Conservation (phyloP, 2,113 vertebrate species). For the Trematocara unimaculatum region DNA sequence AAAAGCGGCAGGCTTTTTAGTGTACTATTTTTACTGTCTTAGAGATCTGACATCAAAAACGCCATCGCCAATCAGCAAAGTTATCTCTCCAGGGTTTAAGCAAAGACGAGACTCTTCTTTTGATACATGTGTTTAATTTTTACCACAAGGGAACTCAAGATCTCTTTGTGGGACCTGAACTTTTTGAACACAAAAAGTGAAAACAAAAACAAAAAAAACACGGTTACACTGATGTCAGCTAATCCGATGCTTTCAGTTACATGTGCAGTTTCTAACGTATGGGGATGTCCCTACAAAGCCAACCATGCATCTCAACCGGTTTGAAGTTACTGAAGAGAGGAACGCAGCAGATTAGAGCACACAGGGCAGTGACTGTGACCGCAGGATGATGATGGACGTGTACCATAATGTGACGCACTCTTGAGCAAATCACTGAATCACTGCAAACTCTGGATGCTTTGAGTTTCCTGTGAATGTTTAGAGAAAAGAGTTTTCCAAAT, state of each 20-base stretch:
- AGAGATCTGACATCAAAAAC: conserved; percentile 2
- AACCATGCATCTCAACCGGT: background rate
- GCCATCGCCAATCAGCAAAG: background rate
- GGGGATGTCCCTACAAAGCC: conserved; percentile 4
- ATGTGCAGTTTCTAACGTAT: conserved; percentile 22
- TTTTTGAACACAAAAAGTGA: background rate
- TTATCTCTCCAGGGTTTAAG: conserved; percentile 42
- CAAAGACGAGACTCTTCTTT: conserved; percentile 9
- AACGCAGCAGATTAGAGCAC: background rate
- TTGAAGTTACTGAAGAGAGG: background rate
- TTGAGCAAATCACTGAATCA: background rate
- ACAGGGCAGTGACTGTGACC: background rate
- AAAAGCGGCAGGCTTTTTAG: background rate
- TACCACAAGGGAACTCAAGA: background rate
- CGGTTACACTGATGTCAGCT: conserved; percentile 55
- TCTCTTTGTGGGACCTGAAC: background rate
- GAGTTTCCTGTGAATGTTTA: background rate
- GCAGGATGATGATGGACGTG: background rate
- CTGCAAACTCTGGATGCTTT: background rate
- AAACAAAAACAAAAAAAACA: background rate
- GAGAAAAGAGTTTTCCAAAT: background rate
- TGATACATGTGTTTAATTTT: conserved; percentile 32
- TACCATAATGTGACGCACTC: background rate
- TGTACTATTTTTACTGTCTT: conserved; percentile 1
- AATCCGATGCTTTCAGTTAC: conserved; percentile 42